phyloP scores from a whole-genome alignment of 1,140 invertebrate species.

The Amphibalanus amphitrite region DNA sequence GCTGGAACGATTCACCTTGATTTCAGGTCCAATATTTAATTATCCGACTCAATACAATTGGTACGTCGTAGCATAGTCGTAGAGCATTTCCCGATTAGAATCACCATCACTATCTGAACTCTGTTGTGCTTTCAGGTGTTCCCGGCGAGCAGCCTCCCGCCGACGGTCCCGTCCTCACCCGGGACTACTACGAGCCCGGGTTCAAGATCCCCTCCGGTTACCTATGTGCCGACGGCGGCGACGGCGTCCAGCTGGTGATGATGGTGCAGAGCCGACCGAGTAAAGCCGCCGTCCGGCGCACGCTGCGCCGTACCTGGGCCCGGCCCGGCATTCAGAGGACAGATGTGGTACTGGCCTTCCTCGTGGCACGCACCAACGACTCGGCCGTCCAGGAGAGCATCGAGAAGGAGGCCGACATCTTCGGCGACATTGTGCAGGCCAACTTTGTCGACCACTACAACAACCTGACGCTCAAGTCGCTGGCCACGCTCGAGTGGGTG shows the following conservation, averaged over 20 bases:
- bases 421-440: constrained; percentile 27
- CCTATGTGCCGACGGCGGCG: not conserved
- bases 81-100: too few species aligned
- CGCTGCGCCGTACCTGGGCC: constrained; percentile 63
- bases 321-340: constrained; percentile 42
- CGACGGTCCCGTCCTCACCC: not conserved
- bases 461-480: constrained; percentile 31
- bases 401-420: constrained; percentile 15
- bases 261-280: not conserved
- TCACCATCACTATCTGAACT: too few species aligned
- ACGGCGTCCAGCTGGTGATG: not conserved
- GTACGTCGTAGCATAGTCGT: too few species aligned
- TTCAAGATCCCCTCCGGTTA: not conserved
- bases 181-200: not conserved
- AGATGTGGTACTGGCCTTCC: constrained; percentile 52
- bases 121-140: too few species aligned
- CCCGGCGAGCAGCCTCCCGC: too few species aligned
- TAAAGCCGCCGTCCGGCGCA: not conserved
- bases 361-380: constrained; percentile 37
- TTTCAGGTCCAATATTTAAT: too few species aligned
- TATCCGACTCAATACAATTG: too few species aligned
- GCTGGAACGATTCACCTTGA: too few species aligned
- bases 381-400: constrained; percentile 12
- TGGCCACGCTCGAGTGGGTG: constrained; percentile 27
- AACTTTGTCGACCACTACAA: constrained; percentile 29